These are phyloP conservation scores for Epicampocera succincta DNA, from an alignment of 2,888 invertebrate genomes.

Conservation along the genomic window DNA sequence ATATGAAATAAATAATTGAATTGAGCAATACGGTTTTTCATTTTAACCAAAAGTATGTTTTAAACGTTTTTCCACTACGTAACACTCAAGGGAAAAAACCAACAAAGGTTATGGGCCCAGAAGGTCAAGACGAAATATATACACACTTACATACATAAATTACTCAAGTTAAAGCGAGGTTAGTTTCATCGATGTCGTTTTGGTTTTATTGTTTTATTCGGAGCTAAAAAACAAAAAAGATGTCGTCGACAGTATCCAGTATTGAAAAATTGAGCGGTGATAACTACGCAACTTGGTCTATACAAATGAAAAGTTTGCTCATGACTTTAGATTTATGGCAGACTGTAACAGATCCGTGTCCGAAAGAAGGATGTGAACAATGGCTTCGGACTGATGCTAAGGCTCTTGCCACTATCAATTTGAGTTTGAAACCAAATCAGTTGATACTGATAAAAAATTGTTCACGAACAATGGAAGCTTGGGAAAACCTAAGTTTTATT, in stretches of 20 bases:
- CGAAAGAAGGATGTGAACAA: too few species aligned
- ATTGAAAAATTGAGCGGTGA: slow-evolving; percentile 19
- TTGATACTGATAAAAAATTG: slow-evolving; percentile 10
- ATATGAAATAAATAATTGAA: too few species aligned
- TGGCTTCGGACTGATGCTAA: slow-evolving; percentile 17
- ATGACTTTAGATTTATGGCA: too few species aligned
- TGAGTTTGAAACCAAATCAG: slow-evolving; percentile 39
- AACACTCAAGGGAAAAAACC: too few species aligned
- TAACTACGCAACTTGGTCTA: not conserved
- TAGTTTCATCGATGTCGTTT: not conserved
- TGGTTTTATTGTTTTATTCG: slow-evolving; percentile 9
- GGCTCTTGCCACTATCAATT: too few species aligned
- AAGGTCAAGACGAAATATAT: not conserved
- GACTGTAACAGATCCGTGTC: not conserved
- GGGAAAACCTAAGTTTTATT: not conserved
- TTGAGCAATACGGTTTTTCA: too few species aligned
- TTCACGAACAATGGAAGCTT: not conserved
- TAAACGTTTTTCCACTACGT: too few species aligned
- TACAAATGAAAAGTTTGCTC: not conserved
- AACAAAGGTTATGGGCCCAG: slow-evolving; percentile 25
- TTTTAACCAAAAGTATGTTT: too few species aligned
- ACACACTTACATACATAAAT: too few species aligned
- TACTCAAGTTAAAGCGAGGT: not conserved
- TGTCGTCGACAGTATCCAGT: not conserved
- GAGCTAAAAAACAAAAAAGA: too few species aligned